Base-by-base conservation (phyloP, 2,888 invertebrate genomes). In the Oeneis ivallda region DNA sequence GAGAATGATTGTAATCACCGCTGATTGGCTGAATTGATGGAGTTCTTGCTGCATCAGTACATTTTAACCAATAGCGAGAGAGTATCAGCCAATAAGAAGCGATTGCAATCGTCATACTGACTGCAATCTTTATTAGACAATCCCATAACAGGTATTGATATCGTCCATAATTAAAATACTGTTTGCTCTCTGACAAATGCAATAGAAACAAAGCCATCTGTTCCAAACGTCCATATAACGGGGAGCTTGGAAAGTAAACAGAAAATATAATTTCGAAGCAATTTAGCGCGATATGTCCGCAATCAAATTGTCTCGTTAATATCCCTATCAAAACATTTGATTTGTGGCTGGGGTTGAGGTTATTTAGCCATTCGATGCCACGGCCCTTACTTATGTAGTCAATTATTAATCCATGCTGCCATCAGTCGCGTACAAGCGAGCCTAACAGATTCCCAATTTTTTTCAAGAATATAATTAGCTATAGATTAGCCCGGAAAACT, bases 241-340 rank as follows among this genome's bases (percentile, higher is more conserved):
- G 87, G 87, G 89, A 87, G 89, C 89, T 89, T 87, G 86, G 87
- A 89, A 90, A 86, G 92, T 91, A 92, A 92, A 92, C 92, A 92
- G 87, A 91, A 90, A 91, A 91, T 91, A 92, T 92, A 91, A 92
- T 92, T 92, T 91, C 90, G 88, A 88, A 92, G 91, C 92, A 92
- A 92, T 92, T 92, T 92, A 85, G 85, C 86, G 87, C 82, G 89
- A 91, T 91, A 90, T 89, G 91, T 90, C 89, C 89, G 92, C 90
- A 92, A 92, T 92, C 92, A 92, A 92, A 92, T 92, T 92, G 92
- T 92, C 92, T 92, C 91, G 92, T 92, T 92, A 91, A 90, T 90
- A 86, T 88, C 85, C 80, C 84, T 92, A 92, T 92, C 89, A 92
- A 89, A 92, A 92, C 92, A 92, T 92, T 92, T 92, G 92, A 92